phyloP scores from a whole-genome alignment of 2,113 vertebrate species.

The Thermophis baileyi region DNA sequence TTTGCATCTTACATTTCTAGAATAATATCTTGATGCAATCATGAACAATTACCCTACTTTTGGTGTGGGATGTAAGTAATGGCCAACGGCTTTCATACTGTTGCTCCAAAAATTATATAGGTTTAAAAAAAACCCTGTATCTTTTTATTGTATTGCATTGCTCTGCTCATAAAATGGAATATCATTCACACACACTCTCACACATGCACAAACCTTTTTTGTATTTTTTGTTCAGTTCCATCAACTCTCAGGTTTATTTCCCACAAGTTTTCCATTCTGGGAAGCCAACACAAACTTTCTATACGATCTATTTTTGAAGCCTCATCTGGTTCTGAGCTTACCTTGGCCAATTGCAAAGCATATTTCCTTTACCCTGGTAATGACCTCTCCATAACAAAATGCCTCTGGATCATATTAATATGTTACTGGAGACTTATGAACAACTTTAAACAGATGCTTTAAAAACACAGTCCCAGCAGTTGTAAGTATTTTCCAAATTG shows the following conservation, averaged over 20 bases:
- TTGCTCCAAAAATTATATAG: neutral
- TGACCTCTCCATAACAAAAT: slow-evolving; percentile 34
- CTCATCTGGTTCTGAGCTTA: slow-evolving; percentile 39
- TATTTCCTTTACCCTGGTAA: slow-evolving; percentile 24
- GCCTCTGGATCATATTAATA: slow-evolving; percentile 37
- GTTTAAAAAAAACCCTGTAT: neutral
- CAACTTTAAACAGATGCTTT: slow-evolving; percentile 46
- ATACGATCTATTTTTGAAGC: neutral
- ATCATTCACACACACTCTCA: neutral
- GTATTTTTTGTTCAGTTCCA: neutral
- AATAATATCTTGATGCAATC: neutral
- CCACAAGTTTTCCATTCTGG: accelerated
- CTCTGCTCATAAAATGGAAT: neutral
- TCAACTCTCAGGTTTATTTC: neutral
- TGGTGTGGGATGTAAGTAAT: neutral
- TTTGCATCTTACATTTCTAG: neutral
- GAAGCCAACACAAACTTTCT: slow-evolving; percentile 11
- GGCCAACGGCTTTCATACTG: neutral
- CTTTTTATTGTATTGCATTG: neutral
- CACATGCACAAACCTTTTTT: neutral
- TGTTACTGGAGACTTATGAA: slow-evolving; percentile 40
- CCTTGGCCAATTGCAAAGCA: neutral
- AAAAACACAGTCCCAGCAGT: slow-evolving; percentile 37
- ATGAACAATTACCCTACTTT: neutral
- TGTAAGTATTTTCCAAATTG: neutral